phyloP scores from a whole-genome alignment of 2,888 invertebrate species.

The Suillia variegata region DNA sequence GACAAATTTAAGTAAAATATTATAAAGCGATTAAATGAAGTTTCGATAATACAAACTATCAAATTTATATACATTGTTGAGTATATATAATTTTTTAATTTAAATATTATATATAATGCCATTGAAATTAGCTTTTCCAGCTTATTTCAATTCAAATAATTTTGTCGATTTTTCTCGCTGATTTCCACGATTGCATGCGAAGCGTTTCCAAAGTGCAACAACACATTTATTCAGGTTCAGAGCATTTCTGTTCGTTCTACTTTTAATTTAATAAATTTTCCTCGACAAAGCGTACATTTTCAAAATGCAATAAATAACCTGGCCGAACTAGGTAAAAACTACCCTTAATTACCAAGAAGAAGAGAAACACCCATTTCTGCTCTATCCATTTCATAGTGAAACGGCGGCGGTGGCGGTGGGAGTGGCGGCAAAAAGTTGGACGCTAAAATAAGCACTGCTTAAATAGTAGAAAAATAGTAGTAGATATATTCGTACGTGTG shows the following conservation, averaged over 20 bases:
- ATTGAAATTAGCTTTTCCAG: no score
- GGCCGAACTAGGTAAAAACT: conserved; percentile 14
- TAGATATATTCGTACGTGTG: conserved; percentile 28
- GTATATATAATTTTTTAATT: no score
- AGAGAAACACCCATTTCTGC: conserved; percentile 4
- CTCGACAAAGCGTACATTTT: conserved; percentile 1
- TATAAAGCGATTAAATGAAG: no score
- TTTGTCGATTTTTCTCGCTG: no score
- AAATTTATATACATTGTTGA: no score
- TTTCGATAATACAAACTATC: no score
- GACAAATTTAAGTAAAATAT: no score
- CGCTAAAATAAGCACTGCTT: not conserved
- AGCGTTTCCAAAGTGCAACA: conserved; percentile 4
- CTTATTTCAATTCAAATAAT: no score
- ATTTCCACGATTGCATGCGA: no score
- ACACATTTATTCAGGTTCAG: not conserved
- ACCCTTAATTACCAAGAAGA: conserved; percentile 22
- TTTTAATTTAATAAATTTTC: conserved; percentile 7
- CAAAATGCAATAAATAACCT: conserved; percentile 26
- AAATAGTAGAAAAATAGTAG: conserved; percentile 26
- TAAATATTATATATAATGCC: no score
- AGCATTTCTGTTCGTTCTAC: conserved; percentile 11
- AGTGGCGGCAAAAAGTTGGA: not conserved
- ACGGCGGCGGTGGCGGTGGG: not conserved
- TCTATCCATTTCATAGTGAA: not conserved